Evolutionary conservation across 2,113 vertebrate species (phyloP).

Genomic region (Cebus imitator): DNA sequence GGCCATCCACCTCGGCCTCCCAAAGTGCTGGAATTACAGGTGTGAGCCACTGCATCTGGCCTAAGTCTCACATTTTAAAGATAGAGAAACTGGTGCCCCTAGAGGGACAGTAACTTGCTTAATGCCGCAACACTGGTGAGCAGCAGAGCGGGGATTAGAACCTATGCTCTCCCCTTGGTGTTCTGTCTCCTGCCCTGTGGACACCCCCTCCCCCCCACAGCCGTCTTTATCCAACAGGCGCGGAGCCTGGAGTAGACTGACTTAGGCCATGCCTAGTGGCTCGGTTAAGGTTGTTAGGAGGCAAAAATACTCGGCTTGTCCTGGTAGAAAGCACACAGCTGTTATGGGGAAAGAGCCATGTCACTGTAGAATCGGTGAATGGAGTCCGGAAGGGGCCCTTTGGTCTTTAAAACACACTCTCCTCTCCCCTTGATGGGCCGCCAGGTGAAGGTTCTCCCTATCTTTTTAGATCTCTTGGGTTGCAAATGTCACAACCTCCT

Average conservation of each 20-base stretch:
- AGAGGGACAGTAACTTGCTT: neutral
- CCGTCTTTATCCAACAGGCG: neutral
- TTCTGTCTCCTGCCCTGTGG: neutral
- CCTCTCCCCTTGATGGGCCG: neutral
- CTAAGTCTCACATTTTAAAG: neutral
- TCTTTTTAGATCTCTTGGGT: neutral
- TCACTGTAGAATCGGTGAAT: neutral
- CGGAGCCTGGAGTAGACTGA: neutral
- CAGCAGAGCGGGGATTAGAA: neutral
- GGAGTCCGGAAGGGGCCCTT: neutral
- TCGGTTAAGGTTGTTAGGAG: neutral
- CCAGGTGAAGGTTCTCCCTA: neutral
- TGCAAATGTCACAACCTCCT: neutral
- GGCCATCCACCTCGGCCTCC: no score
- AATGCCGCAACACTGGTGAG: neutral
- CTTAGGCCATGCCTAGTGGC: neutral
- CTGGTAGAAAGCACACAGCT: neutral
- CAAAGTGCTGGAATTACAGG: no score
- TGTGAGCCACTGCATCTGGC: no score
- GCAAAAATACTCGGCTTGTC: neutral
- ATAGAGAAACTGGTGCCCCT: neutral
- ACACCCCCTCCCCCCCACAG: no score
- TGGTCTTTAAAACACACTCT: neutral
- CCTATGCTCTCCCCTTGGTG: neutral
- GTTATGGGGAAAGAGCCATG: neutral